Evolutionary conservation across 1,140 invertebrate genomes (phyloP).

Genomic region (Liolophura sinensis): DNA sequence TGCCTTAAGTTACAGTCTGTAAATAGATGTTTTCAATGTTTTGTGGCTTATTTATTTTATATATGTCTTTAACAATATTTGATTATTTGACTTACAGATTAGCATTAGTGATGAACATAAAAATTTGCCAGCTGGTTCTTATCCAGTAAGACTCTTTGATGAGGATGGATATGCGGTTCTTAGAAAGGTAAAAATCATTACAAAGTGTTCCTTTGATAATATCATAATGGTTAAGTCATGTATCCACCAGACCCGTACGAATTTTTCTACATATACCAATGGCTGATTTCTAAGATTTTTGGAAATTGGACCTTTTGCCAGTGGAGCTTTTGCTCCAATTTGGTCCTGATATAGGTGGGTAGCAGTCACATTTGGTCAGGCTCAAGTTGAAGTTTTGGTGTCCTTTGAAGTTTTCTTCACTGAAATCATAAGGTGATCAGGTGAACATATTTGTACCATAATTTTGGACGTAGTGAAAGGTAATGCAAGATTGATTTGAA

Average conservation of each 20-base stretch:
- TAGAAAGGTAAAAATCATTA: conserved; percentile 51
- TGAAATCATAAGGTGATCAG: too few relatives aligned
- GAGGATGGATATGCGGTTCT: conserved; percentile 87
- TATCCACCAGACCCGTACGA: background rate
- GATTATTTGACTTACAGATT: conserved; percentile 65
- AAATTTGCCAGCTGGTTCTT: conserved; percentile 76
- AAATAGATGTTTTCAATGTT: conserved; percentile 5
- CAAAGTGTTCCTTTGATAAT: too few relatives aligned
- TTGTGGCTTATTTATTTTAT: background rate
- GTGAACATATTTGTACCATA: too few relatives aligned
- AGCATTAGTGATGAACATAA: conserved; percentile 89
- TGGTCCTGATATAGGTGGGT: too few relatives aligned
- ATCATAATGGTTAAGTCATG: background rate
- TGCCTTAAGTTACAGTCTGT: background rate
- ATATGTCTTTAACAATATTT: conserved; percentile 2
- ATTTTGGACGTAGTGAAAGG: too few relatives aligned
- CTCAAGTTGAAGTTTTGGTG: too few relatives aligned
- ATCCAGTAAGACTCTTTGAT: conserved; percentile 81
- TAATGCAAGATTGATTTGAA: too few relatives aligned
- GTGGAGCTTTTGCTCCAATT: too few relatives aligned
- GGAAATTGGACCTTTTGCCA: too few relatives aligned
- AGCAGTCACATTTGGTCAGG: too few relatives aligned
- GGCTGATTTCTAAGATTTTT: too few relatives aligned
- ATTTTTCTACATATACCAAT: background rate
- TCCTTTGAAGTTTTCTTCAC: too few relatives aligned